Percentiles rank a stretch among this genome's conserved stretches.
phyloP scores from a whole-genome alignment of 2,113 vertebrate genomes.

The Cryptotis parvus region DNA sequence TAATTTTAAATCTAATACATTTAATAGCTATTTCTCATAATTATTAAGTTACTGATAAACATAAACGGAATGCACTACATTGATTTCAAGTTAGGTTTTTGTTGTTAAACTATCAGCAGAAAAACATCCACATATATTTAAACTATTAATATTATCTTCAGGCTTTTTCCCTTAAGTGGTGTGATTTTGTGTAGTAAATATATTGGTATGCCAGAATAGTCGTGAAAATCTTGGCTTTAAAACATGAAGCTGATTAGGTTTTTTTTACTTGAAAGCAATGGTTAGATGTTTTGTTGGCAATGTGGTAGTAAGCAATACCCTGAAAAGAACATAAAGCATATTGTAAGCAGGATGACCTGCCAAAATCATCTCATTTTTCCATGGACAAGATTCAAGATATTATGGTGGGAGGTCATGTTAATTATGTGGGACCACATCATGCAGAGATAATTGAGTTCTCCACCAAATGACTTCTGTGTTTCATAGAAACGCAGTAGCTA shows the following conservation, averaged over 20 bases:
- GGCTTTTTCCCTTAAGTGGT: background rate
- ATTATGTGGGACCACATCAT: constrained; percentile 57
- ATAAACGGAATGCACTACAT: background rate
- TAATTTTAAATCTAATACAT: too few species aligned
- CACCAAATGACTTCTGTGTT: constrained; percentile 20
- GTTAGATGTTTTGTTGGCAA: background rate
- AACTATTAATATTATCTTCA: background rate
- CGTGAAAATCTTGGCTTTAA: background rate
- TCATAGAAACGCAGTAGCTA: background rate
- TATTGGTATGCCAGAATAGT: constrained; percentile 22
- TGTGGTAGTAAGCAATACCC: background rate
- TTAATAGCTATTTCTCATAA: background rate
- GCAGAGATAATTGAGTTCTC: constrained; percentile 53
- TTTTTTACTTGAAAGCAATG: constrained; percentile 50
- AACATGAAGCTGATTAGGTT: background rate
- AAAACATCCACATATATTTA: background rate
- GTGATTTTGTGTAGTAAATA: background rate
- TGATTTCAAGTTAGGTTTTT: background rate
- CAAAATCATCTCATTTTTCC: constrained; percentile 23
- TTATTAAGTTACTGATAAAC: background rate
- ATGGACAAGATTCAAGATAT: constrained; percentile 35
- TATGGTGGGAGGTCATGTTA: constrained; percentile 55
- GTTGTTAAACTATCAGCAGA: background rate
- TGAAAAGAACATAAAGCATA: background rate
- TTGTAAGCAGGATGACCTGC: background rate